Conservation (phyloP, 1,140 invertebrate species). For the Maconellicoccus hirsutus region DNA sequence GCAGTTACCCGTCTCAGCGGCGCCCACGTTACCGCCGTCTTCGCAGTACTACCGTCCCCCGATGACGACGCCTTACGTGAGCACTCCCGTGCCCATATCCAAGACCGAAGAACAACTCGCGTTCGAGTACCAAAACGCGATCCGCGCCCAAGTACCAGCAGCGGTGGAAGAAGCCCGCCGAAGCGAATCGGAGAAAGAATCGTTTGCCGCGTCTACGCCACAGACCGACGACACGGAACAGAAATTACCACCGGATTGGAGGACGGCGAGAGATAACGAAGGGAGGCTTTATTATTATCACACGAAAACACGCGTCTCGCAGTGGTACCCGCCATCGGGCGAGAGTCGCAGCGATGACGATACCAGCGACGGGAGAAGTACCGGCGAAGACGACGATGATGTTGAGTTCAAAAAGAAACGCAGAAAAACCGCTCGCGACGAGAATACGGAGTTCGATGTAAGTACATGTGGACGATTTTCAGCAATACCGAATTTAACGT, state of each 20-base stretch:
- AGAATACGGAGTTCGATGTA: too few relatives aligned
- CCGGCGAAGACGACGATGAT: conserved; percentile 27
- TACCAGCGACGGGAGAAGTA: conserved; percentile 27
- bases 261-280: neutral
- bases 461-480: too few relatives aligned
- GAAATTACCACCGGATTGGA: neutral
- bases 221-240: neutral
- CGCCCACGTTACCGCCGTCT: neutral
- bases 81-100: neutral
- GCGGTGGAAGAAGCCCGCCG: neutral
- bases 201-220: neutral
- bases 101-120: neutral
- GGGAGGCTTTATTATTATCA: conserved; percentile 81
- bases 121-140: neutral
- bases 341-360: conserved; percentile 39
- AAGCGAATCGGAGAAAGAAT: neutral
- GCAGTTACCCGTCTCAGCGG: neutral
- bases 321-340: conserved; percentile 72
- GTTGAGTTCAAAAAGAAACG: conserved; percentile 22
- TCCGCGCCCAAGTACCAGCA: conserved; percentile 9
- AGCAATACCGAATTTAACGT: too few relatives aligned
- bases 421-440: neutral
- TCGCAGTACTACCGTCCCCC: neutral
- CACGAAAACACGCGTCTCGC: conserved; percentile 62
- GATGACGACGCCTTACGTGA: neutral